These are phyloP conservation scores for Ectemnius cavifrons DNA, from an alignment of 2,888 invertebrate genomes.

Conservation along the genomic window DNA sequence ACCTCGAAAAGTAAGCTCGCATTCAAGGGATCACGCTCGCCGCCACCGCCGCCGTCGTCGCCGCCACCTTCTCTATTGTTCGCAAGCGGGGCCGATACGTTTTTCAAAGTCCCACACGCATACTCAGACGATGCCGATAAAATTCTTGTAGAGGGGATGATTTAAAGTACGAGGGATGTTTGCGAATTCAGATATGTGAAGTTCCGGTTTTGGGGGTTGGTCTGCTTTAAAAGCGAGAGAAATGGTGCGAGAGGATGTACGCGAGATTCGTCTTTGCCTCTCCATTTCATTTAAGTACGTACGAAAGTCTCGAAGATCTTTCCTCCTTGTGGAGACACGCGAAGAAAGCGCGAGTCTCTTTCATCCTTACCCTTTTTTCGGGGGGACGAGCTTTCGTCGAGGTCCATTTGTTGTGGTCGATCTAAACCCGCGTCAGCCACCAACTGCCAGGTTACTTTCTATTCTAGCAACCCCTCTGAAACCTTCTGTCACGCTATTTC, in stretches of 20 bases:
- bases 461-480: not conserved
- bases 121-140: too few relatives aligned
- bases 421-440: slow-evolving; percentile 1
- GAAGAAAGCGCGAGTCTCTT: not conserved
- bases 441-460: not conserved
- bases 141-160: too few relatives aligned
- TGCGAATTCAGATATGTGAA: not conserved
- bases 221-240: slow-evolving; percentile 11
- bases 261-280: slow-evolving; percentile 14
- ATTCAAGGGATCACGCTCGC: too few relatives aligned
- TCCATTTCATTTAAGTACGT: slow-evolving; percentile 16
- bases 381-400: not conserved
- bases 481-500: slow-evolving; percentile 7
- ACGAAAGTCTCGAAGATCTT: slow-evolving; percentile 10
- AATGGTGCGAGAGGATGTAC: not conserved
- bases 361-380: slow-evolving; percentile 2
- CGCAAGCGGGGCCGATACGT: too few relatives aligned
- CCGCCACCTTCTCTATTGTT: too few relatives aligned
- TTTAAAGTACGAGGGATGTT: too few relatives aligned
- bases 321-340: too few relatives aligned
- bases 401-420: slow-evolving; percentile 17
- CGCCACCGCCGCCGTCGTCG: too few relatives aligned
- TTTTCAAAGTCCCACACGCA: too few relatives aligned
- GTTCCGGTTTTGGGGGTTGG: too few relatives aligned
- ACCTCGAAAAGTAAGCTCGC: too few relatives aligned